These are phyloP conservation scores for Pomacea canaliculata DNA, from an alignment of 2,888 invertebrate species.

Conservation along the genomic window DNA sequence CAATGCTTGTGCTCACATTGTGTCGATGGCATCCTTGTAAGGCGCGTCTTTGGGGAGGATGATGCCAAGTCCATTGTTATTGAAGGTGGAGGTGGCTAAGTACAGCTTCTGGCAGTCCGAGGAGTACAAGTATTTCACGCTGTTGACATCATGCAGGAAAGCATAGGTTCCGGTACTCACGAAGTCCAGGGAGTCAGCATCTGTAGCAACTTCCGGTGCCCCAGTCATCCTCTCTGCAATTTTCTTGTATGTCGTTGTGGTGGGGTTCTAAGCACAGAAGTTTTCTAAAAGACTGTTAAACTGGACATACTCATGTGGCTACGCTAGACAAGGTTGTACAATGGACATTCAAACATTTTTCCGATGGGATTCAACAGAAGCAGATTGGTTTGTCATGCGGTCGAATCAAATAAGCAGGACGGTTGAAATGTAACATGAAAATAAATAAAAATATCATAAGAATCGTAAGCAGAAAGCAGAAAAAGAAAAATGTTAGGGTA, in stretches of 20 bases:
- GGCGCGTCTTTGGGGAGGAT: constrained; percentile 22
- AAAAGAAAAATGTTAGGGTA: too few species aligned
- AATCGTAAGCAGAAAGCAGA: too few species aligned
- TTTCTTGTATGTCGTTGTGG: constrained; percentile 33
- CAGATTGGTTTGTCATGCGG: too few species aligned
- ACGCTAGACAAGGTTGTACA: too few species aligned
- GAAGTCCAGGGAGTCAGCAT: constrained; percentile 32
- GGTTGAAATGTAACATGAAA: too few species aligned
- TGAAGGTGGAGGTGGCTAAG: constrained; percentile 27
- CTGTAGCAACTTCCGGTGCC: constrained; percentile 36
- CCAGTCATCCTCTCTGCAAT: constrained; percentile 36
- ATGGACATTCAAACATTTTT: too few species aligned
- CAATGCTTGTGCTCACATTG: not conserved
- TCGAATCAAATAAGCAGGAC: too few species aligned
- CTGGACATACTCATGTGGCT: too few species aligned
- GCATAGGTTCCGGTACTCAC: constrained; percentile 20
- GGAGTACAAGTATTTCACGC: constrained; percentile 22
- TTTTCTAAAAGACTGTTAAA: not conserved
- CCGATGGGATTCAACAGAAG: too few species aligned
- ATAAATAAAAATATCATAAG: too few species aligned
- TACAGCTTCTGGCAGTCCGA: constrained; percentile 23
- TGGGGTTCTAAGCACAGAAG: constrained; percentile 31
- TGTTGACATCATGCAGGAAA: constrained; percentile 20
- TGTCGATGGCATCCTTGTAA: constrained; percentile 16
- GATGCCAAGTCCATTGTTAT: constrained; percentile 29